phyloP scores from a whole-genome alignment of 1,140 invertebrate species.

The Nebria ingens region DNA sequence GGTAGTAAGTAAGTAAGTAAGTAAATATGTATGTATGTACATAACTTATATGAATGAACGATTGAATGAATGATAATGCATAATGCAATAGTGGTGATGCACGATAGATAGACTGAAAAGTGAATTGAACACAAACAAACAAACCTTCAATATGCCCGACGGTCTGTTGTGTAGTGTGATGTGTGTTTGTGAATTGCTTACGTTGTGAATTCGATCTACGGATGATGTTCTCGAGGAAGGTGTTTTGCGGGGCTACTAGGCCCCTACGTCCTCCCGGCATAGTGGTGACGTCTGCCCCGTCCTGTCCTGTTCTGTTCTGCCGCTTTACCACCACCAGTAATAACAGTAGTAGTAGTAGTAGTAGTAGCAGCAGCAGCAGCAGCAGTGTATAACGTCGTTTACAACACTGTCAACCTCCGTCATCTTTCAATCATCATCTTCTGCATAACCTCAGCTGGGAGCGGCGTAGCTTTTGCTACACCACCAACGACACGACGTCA shows the following conservation, averaged over 20 bases:
- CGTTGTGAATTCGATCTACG: constrained; percentile 93
- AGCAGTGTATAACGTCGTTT: neutral
- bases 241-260: constrained; percentile 98
- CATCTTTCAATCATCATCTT: neutral
- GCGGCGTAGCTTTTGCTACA: neutral
- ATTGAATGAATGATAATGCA: no score
- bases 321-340: neutral
- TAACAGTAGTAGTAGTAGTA: no score
- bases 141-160: no score
- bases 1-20: no score
- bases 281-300: no score
- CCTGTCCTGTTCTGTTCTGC: no score
- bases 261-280: constrained; percentile 94
- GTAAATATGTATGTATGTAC: no score
- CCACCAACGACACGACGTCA: neutral
- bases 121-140: no score
- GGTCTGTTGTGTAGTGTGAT: no score
- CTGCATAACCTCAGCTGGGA: neutral
- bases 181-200: constrained; percentile 51
- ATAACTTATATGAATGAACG: no score
- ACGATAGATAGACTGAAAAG: no score
- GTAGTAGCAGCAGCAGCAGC: neutral
- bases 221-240: constrained; percentile 98
- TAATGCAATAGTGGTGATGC: no score
- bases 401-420: neutral